Conservation (phyloP, 2,888 invertebrate genomes). For the Gnatocerus cornutus region DNA sequence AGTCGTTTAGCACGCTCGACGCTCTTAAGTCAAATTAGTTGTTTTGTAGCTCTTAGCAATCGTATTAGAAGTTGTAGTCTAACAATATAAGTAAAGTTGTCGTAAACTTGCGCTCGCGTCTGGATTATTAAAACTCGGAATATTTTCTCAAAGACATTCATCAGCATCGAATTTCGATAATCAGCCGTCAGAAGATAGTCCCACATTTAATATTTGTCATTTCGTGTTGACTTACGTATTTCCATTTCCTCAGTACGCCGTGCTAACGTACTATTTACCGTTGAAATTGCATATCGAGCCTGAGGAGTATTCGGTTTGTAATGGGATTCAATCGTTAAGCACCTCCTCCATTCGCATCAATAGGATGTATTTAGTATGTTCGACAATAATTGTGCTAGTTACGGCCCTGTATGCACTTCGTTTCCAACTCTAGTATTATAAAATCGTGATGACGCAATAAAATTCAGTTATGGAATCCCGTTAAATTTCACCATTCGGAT, state of each 20-base stretch:
- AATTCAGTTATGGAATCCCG: constrained; percentile 47
- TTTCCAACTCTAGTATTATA: constrained; percentile 22
- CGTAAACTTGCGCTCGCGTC: constrained; percentile 49
- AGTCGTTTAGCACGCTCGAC: neutral
- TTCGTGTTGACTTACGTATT: constrained; percentile 46
- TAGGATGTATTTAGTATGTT: constrained; percentile 29
- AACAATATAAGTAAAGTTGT: constrained; percentile 55
- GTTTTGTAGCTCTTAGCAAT: constrained; percentile 47
- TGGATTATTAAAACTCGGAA: constrained; percentile 58
- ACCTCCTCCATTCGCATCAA: constrained; percentile 25
- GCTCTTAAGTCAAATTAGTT: neutral
- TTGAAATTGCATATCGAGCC: constrained; percentile 45
- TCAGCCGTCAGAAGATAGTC: constrained; percentile 10
- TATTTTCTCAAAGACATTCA: constrained; percentile 50
- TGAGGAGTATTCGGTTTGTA: constrained; percentile 33
- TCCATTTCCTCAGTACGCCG: constrained; percentile 42
- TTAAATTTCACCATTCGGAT: constrained; percentile 43
- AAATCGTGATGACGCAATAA: constrained; percentile 41
- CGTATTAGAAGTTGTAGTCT: constrained; percentile 39
- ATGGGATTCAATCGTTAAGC: constrained; percentile 40
- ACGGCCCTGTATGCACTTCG: constrained; percentile 22
- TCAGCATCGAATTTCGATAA: constrained; percentile 34
- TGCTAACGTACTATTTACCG: constrained; percentile 38
- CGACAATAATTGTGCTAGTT: constrained; percentile 17
- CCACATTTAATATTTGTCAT: constrained; percentile 39